Conservation (phyloP, 2,888 invertebrate genomes). For the Listrodromus nycthemerus region DNA sequence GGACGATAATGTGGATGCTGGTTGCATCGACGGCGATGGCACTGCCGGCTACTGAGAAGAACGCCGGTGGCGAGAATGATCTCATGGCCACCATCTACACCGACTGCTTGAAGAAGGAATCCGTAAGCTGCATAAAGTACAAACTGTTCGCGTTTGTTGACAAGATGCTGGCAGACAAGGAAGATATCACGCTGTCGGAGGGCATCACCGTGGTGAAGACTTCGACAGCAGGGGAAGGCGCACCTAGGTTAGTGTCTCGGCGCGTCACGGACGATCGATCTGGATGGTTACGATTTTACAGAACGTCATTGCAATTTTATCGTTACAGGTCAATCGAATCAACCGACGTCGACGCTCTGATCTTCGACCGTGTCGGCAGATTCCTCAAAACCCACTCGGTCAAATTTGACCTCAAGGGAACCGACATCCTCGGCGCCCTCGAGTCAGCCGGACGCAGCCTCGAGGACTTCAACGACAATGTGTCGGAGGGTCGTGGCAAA, state of each 20-base stretch:
- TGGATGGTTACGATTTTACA: not conserved
- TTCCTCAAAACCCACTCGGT: conserved; percentile 93
- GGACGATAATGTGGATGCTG: conserved; percentile 74
- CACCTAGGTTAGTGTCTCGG: conserved; percentile 89
- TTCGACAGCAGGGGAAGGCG: conserved; percentile 89
- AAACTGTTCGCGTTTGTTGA: conserved; percentile 95
- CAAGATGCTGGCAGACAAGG: conserved; percentile 93
- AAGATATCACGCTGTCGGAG: conserved; percentile 92
- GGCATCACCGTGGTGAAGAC: conserved; percentile 94
- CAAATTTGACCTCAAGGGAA: conserved; percentile 93
- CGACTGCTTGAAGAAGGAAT: conserved; percentile 93
- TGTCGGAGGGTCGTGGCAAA: conserved; percentile 90
- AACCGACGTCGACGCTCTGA: conserved; percentile 87
- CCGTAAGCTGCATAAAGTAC: conserved; percentile 93
- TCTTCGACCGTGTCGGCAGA: conserved; percentile 89
- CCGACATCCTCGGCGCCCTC: conserved; percentile 92
- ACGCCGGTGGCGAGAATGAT: conserved; percentile 89
- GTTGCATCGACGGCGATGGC: conserved; percentile 87
- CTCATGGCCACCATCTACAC: conserved; percentile 91
- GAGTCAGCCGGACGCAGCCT: conserved; percentile 92
- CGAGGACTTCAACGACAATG: conserved; percentile 86
- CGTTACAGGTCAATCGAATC: conserved; percentile 82
- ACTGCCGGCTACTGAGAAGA: conserved; percentile 90
- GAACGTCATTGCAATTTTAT: not conserved
- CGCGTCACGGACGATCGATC: conserved; percentile 75